Evolutionary conservation across 2,113 vertebrate species (phyloP).

Genomic region (Eubucco bourcierii): DNA sequence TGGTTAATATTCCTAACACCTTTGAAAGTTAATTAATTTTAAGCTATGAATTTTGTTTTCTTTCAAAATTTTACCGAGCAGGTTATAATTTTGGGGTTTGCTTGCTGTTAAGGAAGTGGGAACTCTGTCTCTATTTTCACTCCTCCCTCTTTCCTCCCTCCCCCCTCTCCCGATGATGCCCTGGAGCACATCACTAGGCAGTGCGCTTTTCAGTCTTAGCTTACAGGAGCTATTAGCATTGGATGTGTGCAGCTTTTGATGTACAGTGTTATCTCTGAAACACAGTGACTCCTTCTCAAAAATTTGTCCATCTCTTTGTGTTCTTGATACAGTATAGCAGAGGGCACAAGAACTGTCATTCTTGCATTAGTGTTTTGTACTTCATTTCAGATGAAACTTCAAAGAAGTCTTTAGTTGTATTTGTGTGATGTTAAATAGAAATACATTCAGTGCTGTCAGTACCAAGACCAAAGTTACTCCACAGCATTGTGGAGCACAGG

Average conservation of each 20-base stretch:
- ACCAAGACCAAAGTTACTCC: neutral
- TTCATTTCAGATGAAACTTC: neutral
- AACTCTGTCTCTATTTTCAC: neutral
- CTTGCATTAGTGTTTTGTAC: neutral
- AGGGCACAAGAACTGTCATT: neutral
- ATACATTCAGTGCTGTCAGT: neutral
- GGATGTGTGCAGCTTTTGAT: neutral
- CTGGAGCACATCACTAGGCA: neutral
- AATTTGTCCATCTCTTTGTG: neutral
- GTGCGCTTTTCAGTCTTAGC: neutral
- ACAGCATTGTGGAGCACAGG: neutral
- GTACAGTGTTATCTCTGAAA: neutral
- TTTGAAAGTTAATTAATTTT: neutral
- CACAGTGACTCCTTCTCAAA: neutral
- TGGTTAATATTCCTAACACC: neutral
- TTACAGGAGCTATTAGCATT: neutral
- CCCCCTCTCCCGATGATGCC: no score
- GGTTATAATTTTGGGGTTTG: neutral
- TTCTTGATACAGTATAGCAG: neutral
- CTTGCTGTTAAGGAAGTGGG: neutral
- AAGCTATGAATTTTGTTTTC: neutral
- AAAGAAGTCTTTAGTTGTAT: neutral
- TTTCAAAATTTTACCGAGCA: neutral
- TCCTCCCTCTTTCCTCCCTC: rapidly evolving
- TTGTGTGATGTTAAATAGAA: neutral